Evolutionary conservation across 1,140 invertebrate species (phyloP), one percentile per base, ranked within the genome.

Genomic region (Formica exsecta): DNA sequence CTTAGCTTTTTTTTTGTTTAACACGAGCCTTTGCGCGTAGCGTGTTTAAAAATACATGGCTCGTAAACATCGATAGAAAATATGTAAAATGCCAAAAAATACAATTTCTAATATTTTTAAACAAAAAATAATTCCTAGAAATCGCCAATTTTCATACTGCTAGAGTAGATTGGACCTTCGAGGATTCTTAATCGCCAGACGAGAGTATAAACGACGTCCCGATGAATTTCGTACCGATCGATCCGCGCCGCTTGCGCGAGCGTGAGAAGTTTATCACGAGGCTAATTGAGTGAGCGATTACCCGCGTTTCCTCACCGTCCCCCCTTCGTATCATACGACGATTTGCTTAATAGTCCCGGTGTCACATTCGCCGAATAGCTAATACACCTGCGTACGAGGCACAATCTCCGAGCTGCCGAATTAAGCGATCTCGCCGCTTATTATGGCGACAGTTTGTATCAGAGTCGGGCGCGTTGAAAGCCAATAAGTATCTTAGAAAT

Each of bases 241-340:
- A 7, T 38, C 57, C 38, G 29, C 36, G 29, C n/a, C 48, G 36
- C 19, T 66, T 38, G n/a, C 13, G 11, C n/a, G 29, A 38, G 7
- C 8, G 29, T 38, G 51, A 80, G 64, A 36, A 70, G n/a, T 36
- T 83, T 74, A 83, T 61, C 79, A 66, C 32, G 74, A 29, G 68
- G 54, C 57, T 68, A 79, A 74, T 51, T 57, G 81, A 88, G 84
- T 74, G 68, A 85, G n/a, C 65, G 74, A 85, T 88, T 68, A 73
- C 22, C 16, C 13, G 25, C 2, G 1, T 3, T 16, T 29, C 25
- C 25, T 71, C 41, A 19, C 38, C 16, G 13, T 19, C 16, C 22
- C 1, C 36, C 29, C 22, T 38, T 73, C 38, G 8, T 22, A 36
- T 73, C 22, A n/a, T n/a, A 25, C 51, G 13, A 86, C 22, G 79